Base-by-base conservation (phyloP, 1,140 invertebrate species). In the Amyelois transitella region DNA sequence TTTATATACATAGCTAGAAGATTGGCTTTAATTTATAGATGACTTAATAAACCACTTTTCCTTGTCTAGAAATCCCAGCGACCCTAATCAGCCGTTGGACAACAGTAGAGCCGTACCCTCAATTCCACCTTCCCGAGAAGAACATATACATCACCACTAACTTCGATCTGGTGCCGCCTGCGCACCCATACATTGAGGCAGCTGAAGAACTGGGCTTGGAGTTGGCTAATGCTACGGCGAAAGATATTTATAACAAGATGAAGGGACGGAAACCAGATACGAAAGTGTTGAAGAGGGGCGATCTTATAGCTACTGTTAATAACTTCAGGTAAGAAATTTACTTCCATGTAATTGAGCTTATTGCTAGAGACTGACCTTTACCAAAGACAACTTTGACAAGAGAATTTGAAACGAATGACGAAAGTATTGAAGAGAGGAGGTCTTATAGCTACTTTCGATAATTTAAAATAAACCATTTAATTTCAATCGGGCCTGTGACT, bases 91-190 rank as follows among this genome's bases (percentile, higher is more conserved):
- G 90, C 1, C 67, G 86, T 0, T 95, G 93, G 93, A 71, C 90
- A 25, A 81, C 81, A 6, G 89, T 91, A 0, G 72, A 89, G 51
- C 88, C 91, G 0, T 86, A 90, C 3, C 53, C 81, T 0, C 90
- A 92, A 18, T 92, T 94, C 66, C 87, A 90, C 60, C 81, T 98
- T 8, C 96, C 96, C 0, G 89, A 92, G 14, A 91, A 93, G 6
- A 99, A 98, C 88, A 89, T 91, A 22, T 99, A 94, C 83, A 93
- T 99, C 55, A 93, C 96, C 0, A 91, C 91, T 1, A 91, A 98
- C 77, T 98, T 98, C 74, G 90, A 91, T 3, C 71, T 98, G 17
- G 87, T 94, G 0, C 56, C 69, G 0, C 81, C 79, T 0, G 73
- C 72, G 0, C 61, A 69, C 3, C 60, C 70, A 0, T 86, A 87